phyloP scores from a whole-genome alignment of 2,113 vertebrate species.

The Neodontobutis hainanensis region DNA sequence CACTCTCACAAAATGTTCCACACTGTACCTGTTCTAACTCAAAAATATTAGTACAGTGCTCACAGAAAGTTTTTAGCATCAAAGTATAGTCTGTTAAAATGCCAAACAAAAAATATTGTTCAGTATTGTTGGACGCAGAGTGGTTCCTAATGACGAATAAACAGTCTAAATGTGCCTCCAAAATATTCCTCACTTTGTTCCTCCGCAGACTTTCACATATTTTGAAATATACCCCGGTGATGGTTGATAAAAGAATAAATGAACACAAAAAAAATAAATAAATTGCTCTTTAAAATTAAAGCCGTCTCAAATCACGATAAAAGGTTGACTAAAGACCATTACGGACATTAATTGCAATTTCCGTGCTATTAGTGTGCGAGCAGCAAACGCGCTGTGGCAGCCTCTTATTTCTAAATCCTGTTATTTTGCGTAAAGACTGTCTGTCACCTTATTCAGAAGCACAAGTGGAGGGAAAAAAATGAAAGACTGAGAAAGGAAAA shows the following conservation, averaged over 20 bases:
- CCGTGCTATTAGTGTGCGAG: slow-evolving; percentile 89
- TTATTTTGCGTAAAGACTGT: slow-evolving; percentile 96
- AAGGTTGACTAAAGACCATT: slow-evolving; percentile 94
- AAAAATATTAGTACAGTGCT: too few relatives aligned
- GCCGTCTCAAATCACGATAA: slow-evolving; percentile 83
- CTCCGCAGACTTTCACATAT: slow-evolving; percentile 58
- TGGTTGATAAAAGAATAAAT: slow-evolving; percentile 87
- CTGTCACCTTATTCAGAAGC: slow-evolving; percentile 90
- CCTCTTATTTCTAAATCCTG: slow-evolving; percentile 98
- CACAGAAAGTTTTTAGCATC: too few relatives aligned
- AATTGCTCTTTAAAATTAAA: slow-evolving; percentile 83
- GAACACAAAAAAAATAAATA: slow-evolving; percentile 80
- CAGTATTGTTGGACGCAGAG: background rate
- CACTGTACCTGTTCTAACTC: too few relatives aligned
- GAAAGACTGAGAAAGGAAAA: slow-evolving; percentile 10
- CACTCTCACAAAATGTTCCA: too few relatives aligned
- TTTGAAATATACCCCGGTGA: slow-evolving; percentile 68
- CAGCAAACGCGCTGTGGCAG: slow-evolving; percentile 85
- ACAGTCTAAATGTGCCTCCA: slow-evolving; percentile 35
- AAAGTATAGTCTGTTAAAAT: too few relatives aligned
- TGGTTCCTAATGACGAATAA: slow-evolving; percentile 20
- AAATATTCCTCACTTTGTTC: slow-evolving; percentile 31
- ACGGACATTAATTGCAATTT: slow-evolving; percentile 96
- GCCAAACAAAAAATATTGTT: background rate
- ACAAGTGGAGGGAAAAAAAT: slow-evolving; percentile 29